These are phyloP conservation scores for Oryzias curvinotus DNA, from an alignment of 2,113 vertebrate species.

Conservation along the genomic window DNA sequence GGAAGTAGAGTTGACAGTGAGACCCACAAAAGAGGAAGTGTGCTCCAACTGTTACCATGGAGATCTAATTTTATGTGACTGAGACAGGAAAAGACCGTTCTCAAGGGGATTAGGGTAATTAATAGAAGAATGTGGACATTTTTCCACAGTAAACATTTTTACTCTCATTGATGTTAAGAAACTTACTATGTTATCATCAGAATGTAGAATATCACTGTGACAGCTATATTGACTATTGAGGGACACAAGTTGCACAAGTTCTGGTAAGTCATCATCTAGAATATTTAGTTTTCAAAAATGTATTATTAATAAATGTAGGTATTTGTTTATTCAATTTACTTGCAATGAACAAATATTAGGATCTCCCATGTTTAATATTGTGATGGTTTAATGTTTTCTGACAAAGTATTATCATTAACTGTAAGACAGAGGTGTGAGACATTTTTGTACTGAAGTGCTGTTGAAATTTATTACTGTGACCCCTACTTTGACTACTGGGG, in stretches of 20 bases:
- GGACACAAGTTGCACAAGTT: too few species aligned
- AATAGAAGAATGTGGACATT: neutral
- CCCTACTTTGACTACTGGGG: slow-evolving; percentile 52
- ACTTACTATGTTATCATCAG: slow-evolving; percentile 29
- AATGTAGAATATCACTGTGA: slow-evolving; percentile 1
- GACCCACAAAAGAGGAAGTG: too few species aligned
- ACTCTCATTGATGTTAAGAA: slow-evolving; percentile 1
- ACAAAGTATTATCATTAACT: neutral
- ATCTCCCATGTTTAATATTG: too few species aligned
- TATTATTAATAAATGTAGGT: too few species aligned
- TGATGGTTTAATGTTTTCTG: too few species aligned
- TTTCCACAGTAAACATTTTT: slow-evolving; percentile 5
- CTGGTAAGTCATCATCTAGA: too few species aligned
- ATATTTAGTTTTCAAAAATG: too few species aligned
- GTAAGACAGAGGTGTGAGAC: too few species aligned
- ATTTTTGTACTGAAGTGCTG: slow-evolving; percentile 30
- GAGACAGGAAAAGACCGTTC: slow-evolving; percentile 35
- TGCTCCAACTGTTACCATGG: slow-evolving; percentile 11
- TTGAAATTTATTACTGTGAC: slow-evolving; percentile 39
- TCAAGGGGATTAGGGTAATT: slow-evolving; percentile 33
- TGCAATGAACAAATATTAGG: too few species aligned
- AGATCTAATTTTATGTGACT: slow-evolving; percentile 10
- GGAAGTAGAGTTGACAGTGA: too few species aligned
- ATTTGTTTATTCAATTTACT: too few species aligned
- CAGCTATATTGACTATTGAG: too few species aligned